These are phyloP conservation scores for Stichodactyla mertensii DNA, from an alignment of 64 coral and sea anemone genomes.

Conservation along the genomic window DNA sequence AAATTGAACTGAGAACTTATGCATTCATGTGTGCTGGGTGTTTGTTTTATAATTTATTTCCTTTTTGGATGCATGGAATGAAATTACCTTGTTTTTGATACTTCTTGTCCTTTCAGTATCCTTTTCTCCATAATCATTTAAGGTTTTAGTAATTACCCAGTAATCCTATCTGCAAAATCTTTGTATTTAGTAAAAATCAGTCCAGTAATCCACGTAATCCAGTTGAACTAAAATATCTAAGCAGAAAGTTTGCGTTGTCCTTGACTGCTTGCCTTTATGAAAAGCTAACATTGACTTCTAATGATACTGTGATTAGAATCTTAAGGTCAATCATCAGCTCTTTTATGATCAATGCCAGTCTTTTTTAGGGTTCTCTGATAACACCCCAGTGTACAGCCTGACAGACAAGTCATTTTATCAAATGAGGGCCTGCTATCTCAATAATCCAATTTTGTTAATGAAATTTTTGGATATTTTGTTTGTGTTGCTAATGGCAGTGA, in stretches of 20 bases:
- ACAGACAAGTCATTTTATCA: neutral
- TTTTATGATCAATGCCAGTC: neutral
- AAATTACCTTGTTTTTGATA: too few relatives aligned
- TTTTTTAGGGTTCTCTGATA: neutral
- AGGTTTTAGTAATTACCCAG: too few relatives aligned
- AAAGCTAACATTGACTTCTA: constrained; percentile 14
- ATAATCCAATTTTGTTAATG: neutral
- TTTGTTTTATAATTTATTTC: too few relatives aligned
- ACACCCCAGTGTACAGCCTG: neutral
- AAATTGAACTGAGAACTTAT: too few relatives aligned
- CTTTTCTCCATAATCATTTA: too few relatives aligned
- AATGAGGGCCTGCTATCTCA: neutral
- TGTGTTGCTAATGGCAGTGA: neutral
- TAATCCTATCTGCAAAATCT: too few relatives aligned
- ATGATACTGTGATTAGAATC: neutral
- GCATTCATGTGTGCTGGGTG: too few relatives aligned
- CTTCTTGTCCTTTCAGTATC: too few relatives aligned
- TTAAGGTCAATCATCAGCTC: neutral
- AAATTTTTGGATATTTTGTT: constrained; percentile 3
- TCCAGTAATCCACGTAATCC: neutral
- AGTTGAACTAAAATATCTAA: neutral
- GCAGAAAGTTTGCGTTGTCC: neutral
- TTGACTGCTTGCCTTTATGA: neutral
- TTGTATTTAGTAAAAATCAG: neutral
- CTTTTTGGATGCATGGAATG: too few relatives aligned